A percentile compares a stretch with the other conserved stretches of the same genome.
phyloP scores from a whole-genome alignment of 1,140 invertebrate species.

The Aphaenogaster floridana region DNA sequence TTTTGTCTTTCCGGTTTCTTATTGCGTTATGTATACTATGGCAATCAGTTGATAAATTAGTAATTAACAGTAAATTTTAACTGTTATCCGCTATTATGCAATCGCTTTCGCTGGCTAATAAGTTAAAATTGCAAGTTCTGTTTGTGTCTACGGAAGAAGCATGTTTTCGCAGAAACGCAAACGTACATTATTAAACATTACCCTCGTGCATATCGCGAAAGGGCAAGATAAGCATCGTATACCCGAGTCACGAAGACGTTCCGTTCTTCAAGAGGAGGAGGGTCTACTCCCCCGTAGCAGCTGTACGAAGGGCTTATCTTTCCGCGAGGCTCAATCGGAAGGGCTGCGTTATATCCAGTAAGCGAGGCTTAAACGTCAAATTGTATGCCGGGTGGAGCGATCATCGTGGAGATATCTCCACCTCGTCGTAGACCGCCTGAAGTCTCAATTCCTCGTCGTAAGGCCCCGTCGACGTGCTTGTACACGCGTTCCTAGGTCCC shows the following conservation, averaged over 20 bases:
- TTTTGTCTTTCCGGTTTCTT: neutral
- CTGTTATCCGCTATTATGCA: neutral
- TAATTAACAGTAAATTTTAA: neutral
- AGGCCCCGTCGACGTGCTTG: constrained; percentile 44
- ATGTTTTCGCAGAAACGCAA: constrained; percentile 15
- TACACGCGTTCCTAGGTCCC: constrained; percentile 37
- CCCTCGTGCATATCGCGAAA: constrained; percentile 33
- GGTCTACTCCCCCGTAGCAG: constrained; percentile 54
- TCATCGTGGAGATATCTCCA: constrained; percentile 58
- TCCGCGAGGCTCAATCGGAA: constrained; percentile 46
- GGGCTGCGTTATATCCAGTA: constrained; percentile 59
- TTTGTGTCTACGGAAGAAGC: neutral
- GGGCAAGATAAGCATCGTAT: constrained; percentile 56
- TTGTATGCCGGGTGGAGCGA: constrained; percentile 65
- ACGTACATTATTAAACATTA: constrained; percentile 53
- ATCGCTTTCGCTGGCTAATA: neutral
- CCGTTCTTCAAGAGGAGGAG: constrained; percentile 14
- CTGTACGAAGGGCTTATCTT: constrained; percentile 63
- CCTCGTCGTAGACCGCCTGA: constrained; percentile 63
- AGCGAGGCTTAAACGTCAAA: constrained; percentile 69
- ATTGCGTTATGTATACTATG: neutral
- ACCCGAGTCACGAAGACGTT: constrained; percentile 52
- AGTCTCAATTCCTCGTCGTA: constrained; percentile 69
- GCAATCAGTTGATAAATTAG: neutral
- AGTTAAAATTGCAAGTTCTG: neutral